These are phyloP conservation scores for Drosophila testacea DNA, from an alignment of 2,888 invertebrate species.

Conservation along the genomic window DNA sequence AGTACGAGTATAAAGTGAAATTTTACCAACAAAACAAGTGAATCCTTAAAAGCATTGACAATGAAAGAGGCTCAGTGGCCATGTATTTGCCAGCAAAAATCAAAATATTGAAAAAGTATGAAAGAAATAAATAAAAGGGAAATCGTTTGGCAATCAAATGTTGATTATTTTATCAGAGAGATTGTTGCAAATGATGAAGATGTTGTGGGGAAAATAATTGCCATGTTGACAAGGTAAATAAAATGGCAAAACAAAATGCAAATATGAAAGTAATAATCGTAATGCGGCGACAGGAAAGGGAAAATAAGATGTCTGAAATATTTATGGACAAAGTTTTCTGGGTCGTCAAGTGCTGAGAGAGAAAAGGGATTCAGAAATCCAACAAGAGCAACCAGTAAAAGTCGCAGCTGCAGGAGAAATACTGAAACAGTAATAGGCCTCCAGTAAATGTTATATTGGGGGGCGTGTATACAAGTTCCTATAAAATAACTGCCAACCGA, in stretches of 20 bases:
- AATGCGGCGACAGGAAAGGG: conserved; percentile 8
- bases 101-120: neutral
- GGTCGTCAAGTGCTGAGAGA: conserved; percentile 38
- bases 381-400: conserved; percentile 4
- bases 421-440: conserved; percentile 3
- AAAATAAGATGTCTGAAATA: conserved; percentile 30
- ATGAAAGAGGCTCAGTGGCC: conserved; percentile 27
- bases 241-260: conserved; percentile 40
- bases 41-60: conserved; percentile 36
- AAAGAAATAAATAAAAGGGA: conserved; percentile 6
- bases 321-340: conserved; percentile 71
- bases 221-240: conserved; percentile 54
- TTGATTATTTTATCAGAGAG: conserved; percentile 45
- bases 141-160: conserved; percentile 42
- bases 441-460: conserved; percentile 10
- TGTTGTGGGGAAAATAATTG: conserved; percentile 22
- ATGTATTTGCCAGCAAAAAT: conserved; percentile 12
- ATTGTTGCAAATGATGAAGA: neutral
- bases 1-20: neutral
- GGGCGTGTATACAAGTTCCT: conserved; percentile 14
- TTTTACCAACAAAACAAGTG: conserved; percentile 2
- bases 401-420: conserved; percentile 14
- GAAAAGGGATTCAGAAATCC: conserved; percentile 3
- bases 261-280: conserved; percentile 53
- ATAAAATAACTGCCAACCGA: conserved; percentile 71